Evolutionary conservation across 30 jellyfish, hydroid and myxozoan species (phyloP), one percentile per base, ranked within the genome.

Genomic region (Haliclystus octoradiatus): DNA sequence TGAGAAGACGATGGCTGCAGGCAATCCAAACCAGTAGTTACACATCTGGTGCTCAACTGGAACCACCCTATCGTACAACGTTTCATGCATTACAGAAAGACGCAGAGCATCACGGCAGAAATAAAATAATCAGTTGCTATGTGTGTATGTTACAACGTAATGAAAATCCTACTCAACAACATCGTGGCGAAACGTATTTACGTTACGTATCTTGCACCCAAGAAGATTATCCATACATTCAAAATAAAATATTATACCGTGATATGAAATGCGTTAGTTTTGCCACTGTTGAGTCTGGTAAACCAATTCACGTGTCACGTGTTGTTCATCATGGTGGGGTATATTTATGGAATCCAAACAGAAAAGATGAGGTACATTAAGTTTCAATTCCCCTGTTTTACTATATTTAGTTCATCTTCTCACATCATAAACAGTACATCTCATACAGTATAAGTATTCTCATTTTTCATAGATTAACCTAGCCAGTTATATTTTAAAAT

Each of bases 281-380:
- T 75, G 71, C 74, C 25, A 95, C 91, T 0, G 77, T 82, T 26
- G 95, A 89, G 66, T 35, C 93, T 64, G 95, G 95, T 33, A 89
- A 89, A 69, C 98, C 98, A 23, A 89, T 89, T 19, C 93, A 89
- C 53, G 95, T 89, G 27, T 94, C 94, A 33, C 85, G 94, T 28
- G 93, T 89, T 19, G 22, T 89, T 26, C 78, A 89, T 52, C 88
- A 89, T 60, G 98, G 95, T 28, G 98, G 98, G 9, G 98, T 89
- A 26, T 70, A 80, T 51, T 27, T 89, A 49, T 89, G 98, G 98
- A 89, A 89, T 50, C 74, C 93, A 28, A 50, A 22, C 22, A 77
- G 95, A 12, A 75, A 47, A 65, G 93, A 81, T 26, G 98, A 89
- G 71, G 96, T 80, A 62, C 12, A 34, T 28, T 15, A 25, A n/a